Evolutionary conservation across 2,113 vertebrate genomes (phyloP).

Genomic region (Malurus alboscapulatus): DNA sequence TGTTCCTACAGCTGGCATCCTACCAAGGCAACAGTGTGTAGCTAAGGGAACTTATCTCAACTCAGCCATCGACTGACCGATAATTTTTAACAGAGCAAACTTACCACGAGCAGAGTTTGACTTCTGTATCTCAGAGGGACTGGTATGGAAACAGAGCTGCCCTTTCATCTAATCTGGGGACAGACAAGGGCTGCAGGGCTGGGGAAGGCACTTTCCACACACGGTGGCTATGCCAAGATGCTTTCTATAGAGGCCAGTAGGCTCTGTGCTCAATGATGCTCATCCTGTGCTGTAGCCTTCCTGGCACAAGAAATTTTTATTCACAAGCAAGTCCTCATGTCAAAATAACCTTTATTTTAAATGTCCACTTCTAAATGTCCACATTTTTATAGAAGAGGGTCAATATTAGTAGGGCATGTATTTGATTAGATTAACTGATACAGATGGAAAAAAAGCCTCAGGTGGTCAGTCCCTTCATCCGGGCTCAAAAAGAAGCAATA

Average conservation of each 20-base stretch:
- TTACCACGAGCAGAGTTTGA: fast-evolving
- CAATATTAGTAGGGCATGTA: background rate
- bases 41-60: background rate
- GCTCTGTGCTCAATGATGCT: background rate
- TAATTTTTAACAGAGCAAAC: background rate
- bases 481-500: background rate
- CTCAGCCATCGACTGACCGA: background rate
- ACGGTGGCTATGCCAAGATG: fast-evolving
- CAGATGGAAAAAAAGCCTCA: background rate
- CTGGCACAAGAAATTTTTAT: background rate
- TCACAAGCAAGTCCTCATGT: background rate
- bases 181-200: fast-evolving
- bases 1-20: background rate
- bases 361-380: background rate
- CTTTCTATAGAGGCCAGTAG: background rate
- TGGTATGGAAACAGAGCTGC: background rate
- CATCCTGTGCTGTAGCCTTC: background rate
- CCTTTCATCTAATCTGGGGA: background rate
- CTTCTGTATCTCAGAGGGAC: background rate
- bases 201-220: background rate
- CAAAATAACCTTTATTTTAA: background rate
- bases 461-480: background rate
- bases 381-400: background rate
- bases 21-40: background rate
- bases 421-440: background rate